Evolutionary conservation across 2,113 vertebrate genomes (phyloP).

Genomic region (Pavo muticus): DNA sequence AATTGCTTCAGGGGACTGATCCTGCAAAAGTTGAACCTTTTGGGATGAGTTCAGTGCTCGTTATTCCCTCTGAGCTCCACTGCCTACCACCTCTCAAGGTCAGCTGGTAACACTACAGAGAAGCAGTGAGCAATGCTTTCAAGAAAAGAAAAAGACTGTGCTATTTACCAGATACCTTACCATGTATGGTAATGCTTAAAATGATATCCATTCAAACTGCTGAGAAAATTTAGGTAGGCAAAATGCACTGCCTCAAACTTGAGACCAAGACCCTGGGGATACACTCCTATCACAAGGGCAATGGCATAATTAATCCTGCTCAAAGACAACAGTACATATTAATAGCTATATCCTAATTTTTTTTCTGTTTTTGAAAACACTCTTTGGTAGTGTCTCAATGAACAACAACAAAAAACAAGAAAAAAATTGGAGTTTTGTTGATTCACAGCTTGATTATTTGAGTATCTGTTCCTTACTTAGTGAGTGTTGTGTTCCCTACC

Average conservation of each 20-base stretch:
- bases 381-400: neutral
- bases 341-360: neutral
- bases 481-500: neutral
- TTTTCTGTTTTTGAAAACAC: neutral
- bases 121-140: neutral
- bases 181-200: neutral
- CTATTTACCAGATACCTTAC: neutral
- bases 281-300: neutral
- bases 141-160: neutral
- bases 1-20: neutral
- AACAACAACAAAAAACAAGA: neutral
- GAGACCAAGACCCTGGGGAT: conserved; percentile 12
- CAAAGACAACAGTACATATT: conserved; percentile 10
- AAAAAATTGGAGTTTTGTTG: neutral
- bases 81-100: neutral
- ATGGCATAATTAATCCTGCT: conserved; percentile 35
- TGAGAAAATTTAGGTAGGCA: conserved; percentile 41
- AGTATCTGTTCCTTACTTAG: neutral
- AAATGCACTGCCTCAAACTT: conserved; percentile 27
- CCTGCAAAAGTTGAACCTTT: neutral
- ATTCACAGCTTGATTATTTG: neutral
- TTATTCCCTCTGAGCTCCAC: neutral
- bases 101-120: neutral
- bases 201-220: conserved; percentile 13
- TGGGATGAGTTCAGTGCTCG: neutral